phyloP scores from a whole-genome alignment of 2,797 vertebrate genomes.

The Harpagifer antarcticus region DNA sequence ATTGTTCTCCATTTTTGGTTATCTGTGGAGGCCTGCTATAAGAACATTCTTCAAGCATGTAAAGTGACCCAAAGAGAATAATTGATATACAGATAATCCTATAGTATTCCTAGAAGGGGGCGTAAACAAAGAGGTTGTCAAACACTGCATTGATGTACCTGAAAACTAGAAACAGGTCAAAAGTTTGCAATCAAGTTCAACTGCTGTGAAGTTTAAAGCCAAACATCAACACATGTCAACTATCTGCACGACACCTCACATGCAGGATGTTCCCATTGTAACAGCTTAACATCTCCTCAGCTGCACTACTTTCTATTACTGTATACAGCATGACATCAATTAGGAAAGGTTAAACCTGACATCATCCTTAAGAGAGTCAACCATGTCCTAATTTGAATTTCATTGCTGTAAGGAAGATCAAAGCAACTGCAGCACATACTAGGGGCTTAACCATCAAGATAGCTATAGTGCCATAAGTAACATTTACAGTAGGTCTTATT shows the following conservation, averaged over 20 bases:
- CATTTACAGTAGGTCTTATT: background rate
- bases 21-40: too few species aligned
- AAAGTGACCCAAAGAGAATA: too few species aligned
- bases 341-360: constrained; percentile 44
- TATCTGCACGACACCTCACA: constrained; percentile 1
- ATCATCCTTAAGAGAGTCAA: constrained; percentile 46
- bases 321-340: background rate
- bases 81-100: too few species aligned
- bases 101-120: background rate
- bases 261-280: background rate
- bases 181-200: background rate
- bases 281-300: constrained; percentile 47
- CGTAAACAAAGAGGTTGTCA: background rate
- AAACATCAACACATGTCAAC: background rate
- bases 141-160: background rate
- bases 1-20: too few species aligned
- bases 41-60: too few species aligned
- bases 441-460: constrained; percentile 4
- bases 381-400: constrained; percentile 51
- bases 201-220: background rate
- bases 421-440: constrained; percentile 23
- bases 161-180: background rate
- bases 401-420: constrained; percentile 24
- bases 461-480: background rate
- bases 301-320: constrained; percentile 17